Base-by-base conservation (phyloP, 2,113 vertebrate genomes). In the Cyprinodon variegatus region DNA sequence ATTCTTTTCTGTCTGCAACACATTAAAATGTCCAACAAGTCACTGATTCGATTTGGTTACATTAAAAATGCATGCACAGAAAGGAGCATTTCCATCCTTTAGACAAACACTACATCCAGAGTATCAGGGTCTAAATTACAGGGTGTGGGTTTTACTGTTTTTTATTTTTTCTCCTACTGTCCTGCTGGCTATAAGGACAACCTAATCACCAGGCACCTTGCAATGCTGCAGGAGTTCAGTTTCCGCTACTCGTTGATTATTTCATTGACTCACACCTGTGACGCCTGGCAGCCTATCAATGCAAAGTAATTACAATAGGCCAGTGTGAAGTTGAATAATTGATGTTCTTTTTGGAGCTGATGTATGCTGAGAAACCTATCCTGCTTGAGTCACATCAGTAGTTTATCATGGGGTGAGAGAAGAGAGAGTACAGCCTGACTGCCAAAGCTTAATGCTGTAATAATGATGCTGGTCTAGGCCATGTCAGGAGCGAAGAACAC, bases 281-380 rank as follows among this genome's bases (percentile, higher is more conserved):
- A 83, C 74, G 83, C 81, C 89, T 91, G 91, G 90, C 91, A 90
- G 89, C 85, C 85, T 88, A 93, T 93, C 93, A 94, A 92, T 91
- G 86, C 89, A 86, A 81, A 93, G 90, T 93, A 93, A 94, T 94
- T 94, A 93, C 92, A 93, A 93, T 89, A 89, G 90, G 91, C 90
- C 84, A 74, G 72, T 83, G 89, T 87, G 82, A 88, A 85, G 79
- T 73, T 93, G 89, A 93, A 94, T 94, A 93, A 94, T 94, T 94
- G 90, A 94, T 93, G 88, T 74, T 79, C 83, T 90, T 92, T 92
- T 91, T 86, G 84, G 83, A 91, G 90, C 92, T 92, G 93, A 93
- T 93, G 92, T 86, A 84, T 92, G 86, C 90, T 90, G 84, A 93
- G 92, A 93, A 93, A 82, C 86, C 91, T 85, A 86, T 91, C 88